phyloP scores from a whole-genome alignment of 2,888 invertebrate species.

The Coenonympha glycerion region DNA sequence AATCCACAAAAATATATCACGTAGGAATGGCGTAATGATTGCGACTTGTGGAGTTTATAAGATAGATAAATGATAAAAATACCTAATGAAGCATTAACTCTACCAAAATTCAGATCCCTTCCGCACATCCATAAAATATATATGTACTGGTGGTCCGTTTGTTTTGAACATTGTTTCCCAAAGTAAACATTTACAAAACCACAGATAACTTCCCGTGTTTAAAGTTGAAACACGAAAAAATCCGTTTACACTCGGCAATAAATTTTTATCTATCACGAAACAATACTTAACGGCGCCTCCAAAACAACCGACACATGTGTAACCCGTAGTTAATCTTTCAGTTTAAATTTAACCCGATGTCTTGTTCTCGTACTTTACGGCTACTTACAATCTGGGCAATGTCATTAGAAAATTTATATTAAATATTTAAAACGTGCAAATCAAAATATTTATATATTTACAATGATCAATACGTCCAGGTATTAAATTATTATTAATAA shows the following conservation, averaged over 20 bases:
- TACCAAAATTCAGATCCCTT: neutral
- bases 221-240: neutral
- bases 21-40: no score
- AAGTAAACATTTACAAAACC: slow-evolving; percentile 1
- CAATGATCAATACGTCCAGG: no score
- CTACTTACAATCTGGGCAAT: neutral
- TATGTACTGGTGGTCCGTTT: neutral
- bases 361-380: slow-evolving; percentile 2
- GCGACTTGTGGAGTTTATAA: no score
- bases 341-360: slow-evolving; percentile 32
- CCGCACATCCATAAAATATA: neutral
- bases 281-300: slow-evolving; percentile 27
- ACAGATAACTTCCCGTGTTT: slow-evolving; percentile 4
- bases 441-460: no score
- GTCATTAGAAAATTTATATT: no score
- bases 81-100: no score
- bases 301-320: slow-evolving; percentile 30
- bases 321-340: slow-evolving; percentile 29
- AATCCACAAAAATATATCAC: no score
- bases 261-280: slow-evolving; percentile 28
- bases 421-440: no score
- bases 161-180: neutral
- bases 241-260: slow-evolving; percentile 14
- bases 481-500: no score
- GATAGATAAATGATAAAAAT: no score